Conservation (phyloP, 2,113 vertebrate genomes). For the Chaetops frenatus region DNA sequence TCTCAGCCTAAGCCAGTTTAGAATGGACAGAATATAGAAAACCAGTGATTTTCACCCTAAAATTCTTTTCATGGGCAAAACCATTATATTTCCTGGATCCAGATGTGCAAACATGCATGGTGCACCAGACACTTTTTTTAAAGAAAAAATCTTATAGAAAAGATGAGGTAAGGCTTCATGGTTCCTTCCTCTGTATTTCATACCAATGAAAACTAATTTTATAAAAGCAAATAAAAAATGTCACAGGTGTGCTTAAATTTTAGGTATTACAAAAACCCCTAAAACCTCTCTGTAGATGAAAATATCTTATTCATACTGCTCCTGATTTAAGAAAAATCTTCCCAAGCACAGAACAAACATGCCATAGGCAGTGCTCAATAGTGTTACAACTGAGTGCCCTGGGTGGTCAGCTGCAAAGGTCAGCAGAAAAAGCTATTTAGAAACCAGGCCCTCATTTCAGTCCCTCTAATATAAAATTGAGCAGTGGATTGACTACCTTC, state of each 20-base stretch:
- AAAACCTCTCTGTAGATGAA: neutral
- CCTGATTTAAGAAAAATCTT: neutral
- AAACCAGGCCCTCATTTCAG: neutral
- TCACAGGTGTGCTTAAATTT: neutral
- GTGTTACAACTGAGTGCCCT: neutral
- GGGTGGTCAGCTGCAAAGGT: neutral
- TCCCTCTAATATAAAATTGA: neutral
- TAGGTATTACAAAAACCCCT: neutral
- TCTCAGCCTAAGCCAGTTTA: neutral
- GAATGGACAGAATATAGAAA: neutral
- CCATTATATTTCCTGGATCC: neutral
- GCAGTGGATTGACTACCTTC: neutral
- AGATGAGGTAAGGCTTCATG: neutral
- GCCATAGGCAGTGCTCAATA: neutral
- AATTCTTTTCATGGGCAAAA: neutral
- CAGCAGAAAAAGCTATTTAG: neutral
- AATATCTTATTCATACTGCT: neutral
- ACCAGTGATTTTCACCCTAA: neutral
- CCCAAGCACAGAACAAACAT: neutral
- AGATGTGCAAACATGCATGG: neutral
- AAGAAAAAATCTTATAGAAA: neutral
- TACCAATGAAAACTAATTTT: neutral
- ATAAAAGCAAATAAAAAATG: neutral
- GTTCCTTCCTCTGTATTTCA: neutral
- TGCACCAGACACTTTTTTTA: neutral